Conservation (phyloP, 2,113 vertebrate genomes). For the Atractosteus spatula region DNA sequence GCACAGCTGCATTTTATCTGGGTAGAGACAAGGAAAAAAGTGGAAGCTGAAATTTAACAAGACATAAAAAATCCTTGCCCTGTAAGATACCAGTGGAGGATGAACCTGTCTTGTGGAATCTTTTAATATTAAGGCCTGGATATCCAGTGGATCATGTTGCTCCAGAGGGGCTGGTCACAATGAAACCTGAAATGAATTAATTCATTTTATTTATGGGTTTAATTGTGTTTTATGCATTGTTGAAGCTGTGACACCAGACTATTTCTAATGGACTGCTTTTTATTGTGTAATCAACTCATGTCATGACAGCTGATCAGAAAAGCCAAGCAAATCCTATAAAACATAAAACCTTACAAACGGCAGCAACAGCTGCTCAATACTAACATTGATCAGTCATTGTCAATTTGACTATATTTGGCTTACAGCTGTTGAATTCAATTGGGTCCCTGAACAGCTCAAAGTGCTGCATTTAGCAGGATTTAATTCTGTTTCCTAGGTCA, state of each 20-base stretch:
- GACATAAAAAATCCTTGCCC: constrained; percentile 11
- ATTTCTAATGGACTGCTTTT: neutral
- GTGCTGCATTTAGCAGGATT: too few species aligned
- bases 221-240: too few species aligned
- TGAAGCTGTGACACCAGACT: neutral
- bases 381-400: too few species aligned
- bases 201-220: constrained; percentile 18
- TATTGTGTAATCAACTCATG: neutral
- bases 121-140: constrained; percentile 10
- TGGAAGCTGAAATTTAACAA: neutral
- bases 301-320: neutral
- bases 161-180: neutral
- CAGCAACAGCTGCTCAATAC: neutral
- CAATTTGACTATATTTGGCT: too few species aligned
- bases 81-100: constrained; percentile 33
- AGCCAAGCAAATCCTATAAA: neutral
- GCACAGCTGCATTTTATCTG: neutral
- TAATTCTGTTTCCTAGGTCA: neutral
- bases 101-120: constrained; percentile 27
- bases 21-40: neutral
- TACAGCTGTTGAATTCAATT: neutral
- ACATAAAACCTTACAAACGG: neutral
- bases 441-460: neutral
- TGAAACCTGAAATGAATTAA: constrained; percentile 13
- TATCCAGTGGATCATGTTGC: neutral